Evolutionary conservation across 2,888 invertebrate species (phyloP), one percentile per base, ranked within the genome.

Genomic region (Callyntrura sp.): DNA sequence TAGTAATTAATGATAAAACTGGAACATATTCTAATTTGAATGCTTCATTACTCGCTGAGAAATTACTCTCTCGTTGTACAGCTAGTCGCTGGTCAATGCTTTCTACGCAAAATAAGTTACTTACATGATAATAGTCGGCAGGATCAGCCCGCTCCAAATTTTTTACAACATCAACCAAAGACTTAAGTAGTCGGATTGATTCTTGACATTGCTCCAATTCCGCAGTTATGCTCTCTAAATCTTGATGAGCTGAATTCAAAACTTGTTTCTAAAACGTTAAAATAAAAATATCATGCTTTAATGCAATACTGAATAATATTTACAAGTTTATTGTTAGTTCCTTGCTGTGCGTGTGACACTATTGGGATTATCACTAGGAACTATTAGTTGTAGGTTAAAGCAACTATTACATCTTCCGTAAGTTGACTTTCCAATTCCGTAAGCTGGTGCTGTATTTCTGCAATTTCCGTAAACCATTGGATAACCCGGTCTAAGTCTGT

Each of bases 401-500:
- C n/a, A n/a, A n/a, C n/a, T n/a, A n/a, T n/a, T 91, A 92, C 92
- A 76, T 92, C 91, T 35, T 70, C 23, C 3, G 57, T 14, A 45
- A 92, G 88, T 60, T 90, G 55, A 8, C 78, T 43, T 45, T 90
- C 51, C 11, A 93, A 55, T 0, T 81, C 85, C 3, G 73, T 23
- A 0, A 90, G 65, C 45, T 91, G 85, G 0, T 91, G 73, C 17
- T 92, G 70, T n/a, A 92, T 82, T n/a, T 82, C 90, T 0, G 51
- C n/a, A 17, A 92, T 85, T 82, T 92, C 91, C 2, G 81, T 81
- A 35, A 88, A 91, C 92, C 93, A 92, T n/a, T 91, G 88, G 5
- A 91, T 85, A 0, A 93, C 92, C 28, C 92, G 60, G 55, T 92
- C 91, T 82, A 92, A 83, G 83, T 93, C 93, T 0, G 92, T 73